phyloP scores from a whole-genome alignment of 2,888 invertebrate genomes.

The Phymatocera aterrima region DNA sequence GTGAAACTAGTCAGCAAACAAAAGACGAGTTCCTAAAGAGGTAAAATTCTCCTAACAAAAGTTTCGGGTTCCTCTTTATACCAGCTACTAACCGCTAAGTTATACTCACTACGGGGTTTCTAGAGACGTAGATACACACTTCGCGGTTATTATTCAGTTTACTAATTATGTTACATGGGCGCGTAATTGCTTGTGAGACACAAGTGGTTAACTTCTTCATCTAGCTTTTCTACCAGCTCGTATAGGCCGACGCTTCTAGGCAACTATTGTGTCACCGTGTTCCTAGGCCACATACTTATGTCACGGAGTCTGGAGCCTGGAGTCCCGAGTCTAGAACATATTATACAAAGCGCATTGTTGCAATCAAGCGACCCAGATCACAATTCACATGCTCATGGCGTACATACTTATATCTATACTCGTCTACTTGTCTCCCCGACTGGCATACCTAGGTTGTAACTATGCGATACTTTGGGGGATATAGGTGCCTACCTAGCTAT shows the following conservation, averaged over 20 bases:
- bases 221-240: not conserved
- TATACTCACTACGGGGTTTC: not conserved
- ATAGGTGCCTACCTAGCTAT: not conserved
- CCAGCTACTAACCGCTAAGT: not conserved
- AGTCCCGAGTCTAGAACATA: constrained; percentile 46
- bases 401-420: no score
- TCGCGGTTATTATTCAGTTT: not conserved
- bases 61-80: not conserved
- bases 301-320: constrained; percentile 22
- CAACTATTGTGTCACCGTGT: constrained; percentile 49
- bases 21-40: not conserved
- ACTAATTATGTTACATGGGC: constrained; percentile 12
- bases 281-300: constrained; percentile 15
- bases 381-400: constrained; percentile 49
- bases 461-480: constrained; percentile 12
- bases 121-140: not conserved
- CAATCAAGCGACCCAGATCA: constrained; percentile 66
- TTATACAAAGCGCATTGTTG: constrained; percentile 67
- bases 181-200: constrained; percentile 15
- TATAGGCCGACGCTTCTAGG: not conserved
- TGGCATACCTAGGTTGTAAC: not conserved
- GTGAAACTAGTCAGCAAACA: constrained; percentile 25
- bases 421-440: no score
- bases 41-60: not conserved
- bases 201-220: constrained; percentile 20